phyloP scores from a whole-genome alignment of 1,140 invertebrate genomes.

The Monochamus saltuarius region DNA sequence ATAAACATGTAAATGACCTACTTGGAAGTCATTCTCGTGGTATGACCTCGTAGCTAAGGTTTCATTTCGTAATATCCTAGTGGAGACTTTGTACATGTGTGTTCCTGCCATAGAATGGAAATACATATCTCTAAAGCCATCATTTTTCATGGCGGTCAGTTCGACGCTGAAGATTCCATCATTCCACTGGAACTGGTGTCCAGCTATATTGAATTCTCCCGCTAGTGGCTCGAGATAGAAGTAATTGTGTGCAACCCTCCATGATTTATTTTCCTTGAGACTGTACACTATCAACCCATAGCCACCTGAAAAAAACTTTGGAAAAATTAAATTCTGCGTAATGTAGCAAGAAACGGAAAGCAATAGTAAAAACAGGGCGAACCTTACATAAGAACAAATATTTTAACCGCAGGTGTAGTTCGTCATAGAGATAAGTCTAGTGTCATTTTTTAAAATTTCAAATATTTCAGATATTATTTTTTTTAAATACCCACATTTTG shows the following conservation, averaged over 20 bases:
- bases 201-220: conserved; percentile 68
- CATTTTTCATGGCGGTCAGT: conserved; percentile 56
- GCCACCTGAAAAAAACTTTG: conserved; percentile 47
- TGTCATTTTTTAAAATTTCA: too few relatives aligned
- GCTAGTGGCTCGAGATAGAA: conserved; percentile 70
- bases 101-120: conserved; percentile 71
- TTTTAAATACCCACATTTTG: too few relatives aligned
- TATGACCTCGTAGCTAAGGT: conserved; percentile 59
- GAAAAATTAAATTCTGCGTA: too few relatives aligned
- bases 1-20: conserved; percentile 24
- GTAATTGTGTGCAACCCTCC: conserved; percentile 71
- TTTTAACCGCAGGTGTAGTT: too few relatives aligned
- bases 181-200: conserved; percentile 66
- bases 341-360: too few relatives aligned
- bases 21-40: conserved; percentile 57
- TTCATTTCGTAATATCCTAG: conserved; percentile 62
- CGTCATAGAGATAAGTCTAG: too few relatives aligned
- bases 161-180: conserved; percentile 72
- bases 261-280: conserved; percentile 62
- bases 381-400: too few relatives aligned
- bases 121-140: conserved; percentile 61
- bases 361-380: too few relatives aligned
- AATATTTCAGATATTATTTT: too few relatives aligned
- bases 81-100: conserved; percentile 67
- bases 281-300: conserved; percentile 70